These are phyloP conservation scores for Pocillopora grandis DNA, from an alignment of 92 coral and sea anemone genomes.

Conservation along the genomic window DNA sequence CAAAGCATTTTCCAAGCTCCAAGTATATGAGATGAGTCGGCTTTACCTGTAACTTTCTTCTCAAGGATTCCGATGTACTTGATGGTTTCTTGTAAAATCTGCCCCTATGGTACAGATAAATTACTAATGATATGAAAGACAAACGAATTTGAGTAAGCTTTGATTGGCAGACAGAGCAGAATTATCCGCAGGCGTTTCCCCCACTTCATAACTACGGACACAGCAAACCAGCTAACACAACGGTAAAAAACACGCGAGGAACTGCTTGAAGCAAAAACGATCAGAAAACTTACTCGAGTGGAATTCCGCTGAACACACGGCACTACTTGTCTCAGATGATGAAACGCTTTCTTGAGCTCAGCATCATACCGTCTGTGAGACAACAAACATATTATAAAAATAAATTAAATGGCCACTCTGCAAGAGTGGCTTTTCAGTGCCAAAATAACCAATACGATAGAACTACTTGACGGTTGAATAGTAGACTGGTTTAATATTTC, in stretches of 20 bases:
- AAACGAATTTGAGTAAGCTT: no score
- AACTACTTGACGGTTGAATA: no score
- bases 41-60: conserved; percentile 22
- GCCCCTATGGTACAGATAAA: conserved; percentile 15
- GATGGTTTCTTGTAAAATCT: conserved; percentile 31
- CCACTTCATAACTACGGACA: no score
- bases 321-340: conserved; percentile 34
- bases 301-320: conserved; percentile 49
- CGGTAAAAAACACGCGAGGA: not conserved
- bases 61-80: conserved; percentile 41
- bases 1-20: not conserved
- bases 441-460: no score
- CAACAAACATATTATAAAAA: not conserved
- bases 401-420: no score
- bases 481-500: no score
- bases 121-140: no score
- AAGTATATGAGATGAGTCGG: not conserved
- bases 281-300: conserved; percentile 44
- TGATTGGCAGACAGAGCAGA: no score
- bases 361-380: conserved; percentile 48
- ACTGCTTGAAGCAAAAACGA: not conserved
- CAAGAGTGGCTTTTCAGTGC: no score
- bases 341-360: conserved; percentile 41
- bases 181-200: no score
- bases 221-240: not conserved